A percentile compares a stretch with the other conserved stretches of the same genome.
These are phyloP conservation scores for Gymnosoma rotundatum DNA, from an alignment of 2,888 invertebrate species.

Conservation along the genomic window DNA sequence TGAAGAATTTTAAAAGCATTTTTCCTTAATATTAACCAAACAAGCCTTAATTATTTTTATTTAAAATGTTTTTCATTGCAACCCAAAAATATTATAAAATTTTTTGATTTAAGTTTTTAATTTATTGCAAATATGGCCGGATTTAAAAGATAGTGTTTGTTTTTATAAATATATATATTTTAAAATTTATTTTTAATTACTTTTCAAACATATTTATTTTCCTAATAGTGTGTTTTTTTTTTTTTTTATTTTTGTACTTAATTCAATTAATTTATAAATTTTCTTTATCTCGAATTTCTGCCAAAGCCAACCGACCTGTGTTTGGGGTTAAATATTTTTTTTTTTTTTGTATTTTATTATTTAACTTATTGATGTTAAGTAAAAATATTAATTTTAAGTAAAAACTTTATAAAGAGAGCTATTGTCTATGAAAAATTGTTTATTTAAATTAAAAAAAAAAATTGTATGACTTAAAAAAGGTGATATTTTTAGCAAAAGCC, in stretches of 20 bases:
- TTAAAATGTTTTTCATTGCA: constrained; percentile 5
- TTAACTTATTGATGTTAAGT: constrained; percentile 53
- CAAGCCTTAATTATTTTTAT: constrained; percentile 8
- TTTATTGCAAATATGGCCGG: constrained; percentile 60
- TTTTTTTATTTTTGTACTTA: constrained; percentile 56
- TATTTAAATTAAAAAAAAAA: constrained; percentile 12
- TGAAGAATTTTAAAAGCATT: not conserved
- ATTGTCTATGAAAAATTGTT: constrained; percentile 62
- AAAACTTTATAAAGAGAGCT: constrained; percentile 55
- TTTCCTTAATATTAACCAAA: constrained; percentile 13
- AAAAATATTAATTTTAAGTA: constrained; percentile 63
- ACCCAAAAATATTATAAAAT: constrained; percentile 12
- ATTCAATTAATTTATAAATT: constrained; percentile 33
- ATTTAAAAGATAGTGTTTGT: constrained; percentile 48
- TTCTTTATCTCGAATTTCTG: constrained; percentile 17
- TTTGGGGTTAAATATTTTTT: constrained; percentile 8
- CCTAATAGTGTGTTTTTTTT: not conserved
- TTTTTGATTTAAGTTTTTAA: constrained; percentile 26
- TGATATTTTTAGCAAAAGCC: constrained; percentile 55
- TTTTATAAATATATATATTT: not conserved
- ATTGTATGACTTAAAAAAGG: constrained; percentile 51
- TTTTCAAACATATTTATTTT: constrained; percentile 38
- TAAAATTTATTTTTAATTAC: constrained; percentile 30
- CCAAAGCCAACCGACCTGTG: constrained; percentile 29
- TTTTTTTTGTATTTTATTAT: not conserved